Evolutionary conservation across 2,888 invertebrate species (phyloP).

Genomic region (Cistogaster globosa): DNA sequence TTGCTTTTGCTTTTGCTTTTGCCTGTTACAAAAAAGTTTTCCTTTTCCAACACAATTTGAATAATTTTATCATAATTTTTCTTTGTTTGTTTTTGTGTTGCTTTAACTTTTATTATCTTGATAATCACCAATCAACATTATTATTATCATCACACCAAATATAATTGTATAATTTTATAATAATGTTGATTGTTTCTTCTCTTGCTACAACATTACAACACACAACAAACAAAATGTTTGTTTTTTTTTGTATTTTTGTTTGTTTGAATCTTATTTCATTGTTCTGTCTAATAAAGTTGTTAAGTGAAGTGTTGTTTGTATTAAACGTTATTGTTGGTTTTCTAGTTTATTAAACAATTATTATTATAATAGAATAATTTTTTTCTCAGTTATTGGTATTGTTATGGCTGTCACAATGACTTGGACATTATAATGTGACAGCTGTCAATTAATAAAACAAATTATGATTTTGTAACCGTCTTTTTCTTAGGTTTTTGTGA

Average conservation of each 20-base stretch:
- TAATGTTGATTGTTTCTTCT: not conserved
- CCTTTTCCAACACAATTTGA: conserved; percentile 50
- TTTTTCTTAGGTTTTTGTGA: not conserved
- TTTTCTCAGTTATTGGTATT: conserved; percentile 1
- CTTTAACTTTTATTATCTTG: conserved; percentile 42
- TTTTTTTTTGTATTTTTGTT: not conserved
- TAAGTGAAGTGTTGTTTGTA: conserved; percentile 16
- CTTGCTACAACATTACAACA: not conserved
- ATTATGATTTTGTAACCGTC: conserved; percentile 53
- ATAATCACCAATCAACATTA: conserved; percentile 51
- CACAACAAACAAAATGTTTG: not conserved
- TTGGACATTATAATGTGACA: conserved; percentile 67
- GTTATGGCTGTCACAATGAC: conserved; percentile 57
- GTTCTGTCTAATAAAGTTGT: conserved; percentile 6
- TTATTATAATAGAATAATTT: conserved; percentile 29
- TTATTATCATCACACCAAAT: conserved; percentile 41
- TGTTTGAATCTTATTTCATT: not conserved
- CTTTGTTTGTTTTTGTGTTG: conserved; percentile 13
- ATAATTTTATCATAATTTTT: conserved; percentile 66
- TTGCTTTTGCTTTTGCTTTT: too few species aligned
- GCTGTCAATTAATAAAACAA: conserved; percentile 70
- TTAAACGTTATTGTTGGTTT: conserved; percentile 15
- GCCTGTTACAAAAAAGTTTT: conserved; percentile 2
- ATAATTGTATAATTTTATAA: conserved; percentile 58
- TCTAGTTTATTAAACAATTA: conserved; percentile 62